Conservation (phyloP, 2,113 vertebrate species). For the Lasiurus cinereus region DNA sequence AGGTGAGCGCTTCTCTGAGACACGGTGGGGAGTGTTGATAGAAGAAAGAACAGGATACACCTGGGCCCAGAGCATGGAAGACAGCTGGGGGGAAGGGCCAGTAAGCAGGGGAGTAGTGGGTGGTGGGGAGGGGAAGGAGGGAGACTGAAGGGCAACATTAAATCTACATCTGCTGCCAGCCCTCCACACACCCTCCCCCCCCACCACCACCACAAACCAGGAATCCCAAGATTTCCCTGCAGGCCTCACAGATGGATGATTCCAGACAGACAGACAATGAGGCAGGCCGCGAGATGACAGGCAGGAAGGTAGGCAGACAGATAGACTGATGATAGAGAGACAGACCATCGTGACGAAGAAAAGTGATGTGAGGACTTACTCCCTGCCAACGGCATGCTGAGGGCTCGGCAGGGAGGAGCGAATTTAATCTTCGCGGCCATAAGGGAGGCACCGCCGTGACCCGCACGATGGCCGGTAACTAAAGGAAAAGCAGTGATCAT, state of each 20-base stretch:
- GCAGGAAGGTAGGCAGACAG: not conserved
- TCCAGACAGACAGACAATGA: not conserved
- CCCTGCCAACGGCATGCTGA: not conserved
- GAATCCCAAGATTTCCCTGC: not conserved
- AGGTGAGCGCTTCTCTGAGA: not conserved
- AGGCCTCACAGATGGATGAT: accelerated
- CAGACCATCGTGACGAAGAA: not conserved
- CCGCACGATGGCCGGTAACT: too few relatives aligned
- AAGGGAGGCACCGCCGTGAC: not conserved
- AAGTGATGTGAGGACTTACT: not conserved
- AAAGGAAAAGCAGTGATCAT: not conserved
- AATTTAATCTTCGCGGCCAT: too few relatives aligned
- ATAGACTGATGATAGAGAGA: not conserved
- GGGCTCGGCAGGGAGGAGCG: not conserved
- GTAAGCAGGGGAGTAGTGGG: not conserved
- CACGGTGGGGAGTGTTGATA: accelerated
- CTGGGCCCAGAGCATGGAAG: not conserved
- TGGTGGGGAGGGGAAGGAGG: too few relatives aligned
- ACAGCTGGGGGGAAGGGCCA: not conserved
- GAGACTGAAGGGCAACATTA: not conserved
- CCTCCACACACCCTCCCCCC: not conserved
- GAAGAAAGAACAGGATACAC: too few relatives aligned
- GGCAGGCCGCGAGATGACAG: not conserved
- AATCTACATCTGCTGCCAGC: not conserved
- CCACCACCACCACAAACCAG: too few relatives aligned